A percentile compares a stretch with the other conserved stretches of the same genome.
Evolutionary conservation across 2,113 vertebrate genomes (phyloP).

Genomic region (Chlorodrepanis virens): DNA sequence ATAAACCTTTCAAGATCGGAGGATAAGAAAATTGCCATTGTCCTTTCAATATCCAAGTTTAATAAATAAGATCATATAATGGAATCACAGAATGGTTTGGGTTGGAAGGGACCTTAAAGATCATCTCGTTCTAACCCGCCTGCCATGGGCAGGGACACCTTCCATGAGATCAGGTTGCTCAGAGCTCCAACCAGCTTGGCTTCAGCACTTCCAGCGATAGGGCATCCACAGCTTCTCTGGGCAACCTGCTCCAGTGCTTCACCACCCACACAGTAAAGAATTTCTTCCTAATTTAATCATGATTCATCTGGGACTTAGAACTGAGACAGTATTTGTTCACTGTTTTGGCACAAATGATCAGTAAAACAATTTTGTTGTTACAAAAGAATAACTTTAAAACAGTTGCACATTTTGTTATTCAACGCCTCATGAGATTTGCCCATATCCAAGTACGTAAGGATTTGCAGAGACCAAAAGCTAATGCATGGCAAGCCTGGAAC

Average conservation of each 20-base stretch:
- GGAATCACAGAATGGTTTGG: neutral
- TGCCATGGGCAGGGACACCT: neutral
- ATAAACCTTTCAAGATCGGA: neutral
- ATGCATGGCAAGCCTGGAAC: neutral
- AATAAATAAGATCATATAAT: neutral
- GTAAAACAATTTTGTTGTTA: neutral
- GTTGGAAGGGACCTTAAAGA: neutral
- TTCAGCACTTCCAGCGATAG: neutral
- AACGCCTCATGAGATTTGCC: neutral
- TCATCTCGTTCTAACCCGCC: fast-evolving
- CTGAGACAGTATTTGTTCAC: neutral
- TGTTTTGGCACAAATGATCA: neutral
- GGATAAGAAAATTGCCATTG: neutral
- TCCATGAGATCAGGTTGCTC: fast-evolving
- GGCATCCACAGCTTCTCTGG: neutral
- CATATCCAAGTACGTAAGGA: fast-evolving
- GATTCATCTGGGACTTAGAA: neutral
- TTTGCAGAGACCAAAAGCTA: neutral
- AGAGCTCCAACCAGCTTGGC: neutral
- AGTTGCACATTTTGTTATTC: neutral
- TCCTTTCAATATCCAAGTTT: neutral
- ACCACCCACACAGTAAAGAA: neutral
- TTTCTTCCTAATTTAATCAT: neutral
- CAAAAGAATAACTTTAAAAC: neutral
- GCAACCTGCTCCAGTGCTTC: neutral